These are phyloP conservation scores for Chaetodon auriga DNA, from an alignment of 2,113 vertebrate species.

Conservation along the genomic window DNA sequence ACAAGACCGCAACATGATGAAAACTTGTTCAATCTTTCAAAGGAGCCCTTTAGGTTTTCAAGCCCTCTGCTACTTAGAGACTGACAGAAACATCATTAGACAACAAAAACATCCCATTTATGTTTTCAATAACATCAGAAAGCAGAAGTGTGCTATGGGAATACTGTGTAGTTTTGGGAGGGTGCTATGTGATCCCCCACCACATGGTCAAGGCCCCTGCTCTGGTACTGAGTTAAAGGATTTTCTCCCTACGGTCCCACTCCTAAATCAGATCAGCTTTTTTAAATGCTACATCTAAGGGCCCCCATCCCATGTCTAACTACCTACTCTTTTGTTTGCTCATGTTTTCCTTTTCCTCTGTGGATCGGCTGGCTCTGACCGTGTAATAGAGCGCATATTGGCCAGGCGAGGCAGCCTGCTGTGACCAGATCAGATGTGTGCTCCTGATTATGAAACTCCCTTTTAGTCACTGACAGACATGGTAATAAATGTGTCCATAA, in stretches of 20 bases:
- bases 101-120: slow-evolving; percentile 72
- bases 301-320: slow-evolving; percentile 78
- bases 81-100: slow-evolving; percentile 73
- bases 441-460: slow-evolving; percentile 94
- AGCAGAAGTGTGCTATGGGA: slow-evolving; percentile 49
- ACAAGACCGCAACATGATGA: slow-evolving; percentile 65
- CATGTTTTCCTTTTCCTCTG: slow-evolving; percentile 82
- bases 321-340: slow-evolving; percentile 82
- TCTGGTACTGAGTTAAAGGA: slow-evolving; percentile 63
- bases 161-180: slow-evolving; percentile 52
- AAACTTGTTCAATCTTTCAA: slow-evolving; percentile 66
- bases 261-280: slow-evolving; percentile 80
- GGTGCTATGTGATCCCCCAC: slow-evolving; percentile 66
- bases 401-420: slow-evolving; percentile 79
- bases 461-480: slow-evolving; percentile 97
- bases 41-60: slow-evolving; percentile 55
- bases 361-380: slow-evolving; percentile 76
- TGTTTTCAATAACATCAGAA: slow-evolving; percentile 71
- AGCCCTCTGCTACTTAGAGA: slow-evolving; percentile 62
- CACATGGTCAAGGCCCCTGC: slow-evolving; percentile 68
- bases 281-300: slow-evolving; percentile 74
- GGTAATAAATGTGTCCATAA: slow-evolving; percentile 99
- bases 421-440: slow-evolving; percentile 88
- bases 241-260: slow-evolving; percentile 74
- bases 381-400: slow-evolving; percentile 85